Conservation (phyloP, 1,140 invertebrate species). For the Apis laboriosa region DNA sequence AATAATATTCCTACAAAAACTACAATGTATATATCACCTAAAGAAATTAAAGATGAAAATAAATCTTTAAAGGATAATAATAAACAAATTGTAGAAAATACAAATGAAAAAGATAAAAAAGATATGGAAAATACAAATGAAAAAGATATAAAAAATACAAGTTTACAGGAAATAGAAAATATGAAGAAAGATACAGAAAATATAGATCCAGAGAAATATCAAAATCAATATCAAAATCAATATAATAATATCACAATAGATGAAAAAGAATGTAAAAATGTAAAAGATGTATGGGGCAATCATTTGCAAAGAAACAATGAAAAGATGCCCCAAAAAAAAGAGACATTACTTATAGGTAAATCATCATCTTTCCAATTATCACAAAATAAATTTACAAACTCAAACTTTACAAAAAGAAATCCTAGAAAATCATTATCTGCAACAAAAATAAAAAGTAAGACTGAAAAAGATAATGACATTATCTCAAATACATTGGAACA, state of each 20-base stretch:
- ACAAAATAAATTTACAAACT: slow-evolving; percentile 86
- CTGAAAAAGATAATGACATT: slow-evolving; percentile 25
- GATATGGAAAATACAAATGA: slow-evolving; percentile 56
- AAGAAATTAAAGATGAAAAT: slow-evolving; percentile 17
- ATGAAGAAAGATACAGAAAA: slow-evolving; percentile 57
- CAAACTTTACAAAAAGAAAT: slow-evolving; percentile 87
- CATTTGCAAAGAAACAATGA: slow-evolving; percentile 81
- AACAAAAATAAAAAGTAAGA: slow-evolving; percentile 66
- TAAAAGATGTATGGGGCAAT: slow-evolving; percentile 82
- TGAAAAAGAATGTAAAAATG: slow-evolving; percentile 62
- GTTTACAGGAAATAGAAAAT: slow-evolving; percentile 31
- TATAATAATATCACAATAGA: background rate
- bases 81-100: background rate
- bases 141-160: background rate
- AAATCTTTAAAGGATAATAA: background rate
- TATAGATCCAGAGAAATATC: slow-evolving; percentile 60
- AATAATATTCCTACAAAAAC: slow-evolving; percentile 56
- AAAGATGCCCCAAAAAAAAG: slow-evolving; percentile 62
- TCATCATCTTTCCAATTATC: slow-evolving; percentile 81
- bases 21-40: slow-evolving; percentile 25
- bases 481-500: background rate
- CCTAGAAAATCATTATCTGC: slow-evolving; percentile 86
- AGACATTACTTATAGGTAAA: slow-evolving; percentile 72
- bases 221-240: slow-evolving; percentile 35
- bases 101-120: slow-evolving; percentile 10